Evolutionary conservation across 1,140 invertebrate genomes (phyloP).

Genomic region (Heliconius hewitsoni): DNA sequence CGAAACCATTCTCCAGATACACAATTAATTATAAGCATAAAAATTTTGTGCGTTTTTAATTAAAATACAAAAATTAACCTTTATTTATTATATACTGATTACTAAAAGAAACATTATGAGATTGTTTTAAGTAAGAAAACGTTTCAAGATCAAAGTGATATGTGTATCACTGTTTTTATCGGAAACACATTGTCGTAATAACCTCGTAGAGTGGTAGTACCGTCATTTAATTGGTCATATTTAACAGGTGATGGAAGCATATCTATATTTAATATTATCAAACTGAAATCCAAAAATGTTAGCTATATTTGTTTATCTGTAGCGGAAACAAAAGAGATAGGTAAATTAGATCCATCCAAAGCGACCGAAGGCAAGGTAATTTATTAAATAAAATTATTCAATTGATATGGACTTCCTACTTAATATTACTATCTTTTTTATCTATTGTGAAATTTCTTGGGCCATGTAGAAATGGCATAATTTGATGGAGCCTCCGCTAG

Average conservation of each 20-base stretch:
- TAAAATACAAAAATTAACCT: background rate
- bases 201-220: background rate
- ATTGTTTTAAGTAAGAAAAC: background rate
- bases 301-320: conserved; percentile 2
- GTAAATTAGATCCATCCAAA: conserved; percentile 2
- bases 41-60: background rate
- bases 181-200: background rate
- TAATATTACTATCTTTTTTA: background rate
- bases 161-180: too few relatives aligned
- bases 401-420: conserved; percentile 10
- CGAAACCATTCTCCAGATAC: background rate
- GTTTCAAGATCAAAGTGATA: too few relatives aligned
- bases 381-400: conserved; percentile 11
- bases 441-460: background rate
- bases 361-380: conserved; percentile 1
- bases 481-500: background rate
- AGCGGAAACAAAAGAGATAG: conserved; percentile 13
- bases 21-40: background rate
- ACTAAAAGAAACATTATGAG: background rate
- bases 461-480: background rate
- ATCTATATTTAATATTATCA: background rate
- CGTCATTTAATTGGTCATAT: background rate
- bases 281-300: background rate
- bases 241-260: background rate
- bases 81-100: background rate